These are phyloP conservation scores for Mungos mungo DNA, from an alignment of 2,113 vertebrate genomes.

Conservation along the genomic window DNA sequence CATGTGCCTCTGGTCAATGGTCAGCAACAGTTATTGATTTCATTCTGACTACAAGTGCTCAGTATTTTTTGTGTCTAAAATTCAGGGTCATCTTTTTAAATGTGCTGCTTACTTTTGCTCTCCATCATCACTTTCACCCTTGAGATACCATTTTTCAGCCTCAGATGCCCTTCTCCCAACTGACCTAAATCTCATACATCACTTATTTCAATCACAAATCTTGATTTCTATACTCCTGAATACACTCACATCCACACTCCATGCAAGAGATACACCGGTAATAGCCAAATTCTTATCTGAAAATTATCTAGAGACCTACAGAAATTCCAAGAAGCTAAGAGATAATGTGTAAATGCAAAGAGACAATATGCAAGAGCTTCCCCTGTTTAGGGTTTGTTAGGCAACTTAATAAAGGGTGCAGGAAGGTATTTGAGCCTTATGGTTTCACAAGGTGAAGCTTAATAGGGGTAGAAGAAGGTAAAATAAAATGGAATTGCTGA, in stretches of 20 bases:
- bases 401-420: background rate
- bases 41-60: slow-evolving; percentile 47
- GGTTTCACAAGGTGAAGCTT: background rate
- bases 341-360: background rate
- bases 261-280: background rate
- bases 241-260: background rate
- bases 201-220: background rate
- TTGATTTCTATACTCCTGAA: background rate
- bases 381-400: background rate
- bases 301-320: slow-evolving; percentile 10
- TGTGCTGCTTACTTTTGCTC: background rate
- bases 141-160: background rate
- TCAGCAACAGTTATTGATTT: slow-evolving; percentile 40
- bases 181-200: background rate
- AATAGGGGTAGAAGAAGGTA: background rate
- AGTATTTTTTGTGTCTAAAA: background rate
- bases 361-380: background rate
- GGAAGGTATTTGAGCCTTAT: background rate
- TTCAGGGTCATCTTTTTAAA: background rate
- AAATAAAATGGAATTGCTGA: background rate
- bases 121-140: background rate
- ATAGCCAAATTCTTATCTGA: background rate
- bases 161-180: background rate
- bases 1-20: background rate
- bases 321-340: slow-evolving; percentile 25